Conservation (phyloP, 1,140 invertebrate species). For the Limonius californicus region DNA sequence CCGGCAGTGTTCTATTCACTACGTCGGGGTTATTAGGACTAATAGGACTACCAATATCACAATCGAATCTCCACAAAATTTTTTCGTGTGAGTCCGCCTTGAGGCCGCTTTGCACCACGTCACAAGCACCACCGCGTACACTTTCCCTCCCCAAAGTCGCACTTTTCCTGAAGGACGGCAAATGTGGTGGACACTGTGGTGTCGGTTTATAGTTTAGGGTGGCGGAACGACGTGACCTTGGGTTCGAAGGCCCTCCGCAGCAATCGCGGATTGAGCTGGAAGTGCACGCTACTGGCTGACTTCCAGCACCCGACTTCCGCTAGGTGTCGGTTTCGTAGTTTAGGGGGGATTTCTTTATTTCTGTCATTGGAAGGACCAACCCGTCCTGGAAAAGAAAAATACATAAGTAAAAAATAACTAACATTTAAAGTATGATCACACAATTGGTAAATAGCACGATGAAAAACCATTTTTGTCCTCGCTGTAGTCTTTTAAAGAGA, state of each 20-base stretch:
- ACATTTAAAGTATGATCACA: no score
- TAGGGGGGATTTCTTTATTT: constrained; percentile 53
- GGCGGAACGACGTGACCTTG: constrained; percentile 29
- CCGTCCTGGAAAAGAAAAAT: constrained; percentile 50
- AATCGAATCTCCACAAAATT: constrained; percentile 47
- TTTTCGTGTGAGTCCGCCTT: constrained; percentile 33
- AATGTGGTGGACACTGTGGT: constrained; percentile 35
- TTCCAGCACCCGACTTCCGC: constrained; percentile 41
- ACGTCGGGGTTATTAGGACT: constrained; percentile 42
- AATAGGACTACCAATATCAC: constrained; percentile 40
- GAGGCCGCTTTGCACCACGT: constrained; percentile 32
- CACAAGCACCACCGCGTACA: constrained; percentile 26
- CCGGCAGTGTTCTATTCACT: constrained; percentile 39
- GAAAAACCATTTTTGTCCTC: no score
- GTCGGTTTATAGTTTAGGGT: constrained; percentile 40
- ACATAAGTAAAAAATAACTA: no score
- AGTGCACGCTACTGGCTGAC: constrained; percentile 38
- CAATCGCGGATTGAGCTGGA: constrained; percentile 43
- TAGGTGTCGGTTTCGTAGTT: constrained; percentile 52
- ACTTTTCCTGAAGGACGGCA: constrained; percentile 25
- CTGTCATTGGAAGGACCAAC: constrained; percentile 54
- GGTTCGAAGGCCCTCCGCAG: constrained; percentile 44
- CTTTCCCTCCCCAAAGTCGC: constrained; percentile 33
- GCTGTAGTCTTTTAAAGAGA: no score
- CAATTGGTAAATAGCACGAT: no score